Evolutionary conservation across 2,113 vertebrate genomes (phyloP), one percentile per base, ranked within the genome.

Genomic region (Pterocles orientalis): DNA sequence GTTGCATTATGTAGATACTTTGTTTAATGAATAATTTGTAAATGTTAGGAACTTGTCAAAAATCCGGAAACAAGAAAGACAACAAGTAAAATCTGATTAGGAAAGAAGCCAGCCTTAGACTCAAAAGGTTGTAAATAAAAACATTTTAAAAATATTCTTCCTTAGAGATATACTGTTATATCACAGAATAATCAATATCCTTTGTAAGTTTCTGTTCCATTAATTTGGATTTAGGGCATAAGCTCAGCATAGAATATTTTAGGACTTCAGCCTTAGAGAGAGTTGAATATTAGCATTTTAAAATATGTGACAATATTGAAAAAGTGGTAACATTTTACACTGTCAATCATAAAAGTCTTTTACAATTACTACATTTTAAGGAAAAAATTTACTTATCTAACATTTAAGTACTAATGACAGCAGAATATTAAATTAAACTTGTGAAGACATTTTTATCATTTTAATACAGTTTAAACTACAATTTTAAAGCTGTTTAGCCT

Each of bases 341-440:
- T 93, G 85, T 88, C 88, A 92, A 34, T 96, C 76, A 64, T 53
- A 78, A 95, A 41, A 41, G 39, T 41, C 9, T 92, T 90, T 88
- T 75, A 88, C 13, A 78, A 93, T 88, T 75, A 43, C 53, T 64
- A 48, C 19, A 64, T 86, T 91, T 57, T 90, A 84, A 82, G 57
- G 86, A 92, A 84, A 10, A 94, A 71, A 94, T 76, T 61, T 86
- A 88, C 80, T 94, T 93, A 88, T 84, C 56, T 91, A 88, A 79
- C 65, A 71, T 71, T 81, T 71, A 94, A 81, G n/a, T 71, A 78
- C 14, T 91, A 86, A 88, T 76, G 90, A 90, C 77, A 96, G 61
- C 43, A 82, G 39, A 90, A 90, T 72, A 95, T 53, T 66, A 76
- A 82, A 96, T 92, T 88, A 24, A 57, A 92, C 95, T 94, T 92